phyloP scores from a whole-genome alignment of 2,888 invertebrate genomes.

The Andrena hattorfiana region DNA sequence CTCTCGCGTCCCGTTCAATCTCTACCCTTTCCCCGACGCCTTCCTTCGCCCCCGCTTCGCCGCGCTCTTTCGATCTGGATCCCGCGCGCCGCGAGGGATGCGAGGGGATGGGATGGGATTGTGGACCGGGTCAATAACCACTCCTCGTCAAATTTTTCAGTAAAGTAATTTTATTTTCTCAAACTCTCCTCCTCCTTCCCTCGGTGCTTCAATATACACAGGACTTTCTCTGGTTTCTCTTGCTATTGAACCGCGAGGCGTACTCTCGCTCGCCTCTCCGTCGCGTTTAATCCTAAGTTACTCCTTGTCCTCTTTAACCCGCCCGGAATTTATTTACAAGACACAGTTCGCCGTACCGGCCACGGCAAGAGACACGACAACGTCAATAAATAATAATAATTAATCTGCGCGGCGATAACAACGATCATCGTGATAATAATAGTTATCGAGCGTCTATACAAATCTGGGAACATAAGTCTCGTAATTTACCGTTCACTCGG shows the following conservation, averaged over 20 bases:
- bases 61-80: slow-evolving; percentile 19
- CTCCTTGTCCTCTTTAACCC: slow-evolving; percentile 36
- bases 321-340: slow-evolving; percentile 66
- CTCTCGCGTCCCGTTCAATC: not conserved
- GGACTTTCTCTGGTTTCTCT: slow-evolving; percentile 49
- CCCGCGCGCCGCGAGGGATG: slow-evolving; percentile 34
- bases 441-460: slow-evolving; percentile 49
- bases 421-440: slow-evolving; percentile 35
- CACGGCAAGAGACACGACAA: slow-evolving; percentile 46
- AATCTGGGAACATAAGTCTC: slow-evolving; percentile 55
- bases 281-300: slow-evolving; percentile 27
- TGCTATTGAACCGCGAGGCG: slow-evolving; percentile 7
- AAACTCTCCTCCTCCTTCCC: slow-evolving; percentile 59
- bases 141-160: slow-evolving; percentile 83
- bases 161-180: slow-evolving; percentile 82
- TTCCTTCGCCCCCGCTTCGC: slow-evolving; percentile 1
- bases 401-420: slow-evolving; percentile 48
- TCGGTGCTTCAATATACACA: slow-evolving; percentile 66
- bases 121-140: slow-evolving; percentile 83
- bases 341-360: slow-evolving; percentile 56
- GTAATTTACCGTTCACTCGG: slow-evolving; percentile 40
- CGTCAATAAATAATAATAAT: slow-evolving; percentile 69
- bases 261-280: slow-evolving; percentile 32
- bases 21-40: not conserved
- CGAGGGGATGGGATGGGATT: slow-evolving; percentile 74